These are phyloP conservation scores for Hippocampus barbouri DNA, from an alignment of 2,113 vertebrate species.

Conservation along the genomic window DNA sequence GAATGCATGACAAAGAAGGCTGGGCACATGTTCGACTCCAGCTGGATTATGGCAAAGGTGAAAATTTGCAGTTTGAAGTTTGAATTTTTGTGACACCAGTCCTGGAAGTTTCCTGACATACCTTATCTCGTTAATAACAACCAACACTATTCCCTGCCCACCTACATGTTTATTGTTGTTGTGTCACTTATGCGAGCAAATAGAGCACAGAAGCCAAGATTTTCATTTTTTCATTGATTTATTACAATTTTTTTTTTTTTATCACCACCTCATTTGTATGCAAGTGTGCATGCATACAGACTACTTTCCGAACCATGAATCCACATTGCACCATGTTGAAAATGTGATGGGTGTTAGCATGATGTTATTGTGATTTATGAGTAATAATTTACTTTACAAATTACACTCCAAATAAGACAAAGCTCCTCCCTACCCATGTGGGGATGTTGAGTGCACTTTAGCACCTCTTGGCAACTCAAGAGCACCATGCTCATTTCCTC, in stretches of 20 bases:
- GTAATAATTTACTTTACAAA: slow-evolving; percentile 17
- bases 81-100: no score
- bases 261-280: not conserved
- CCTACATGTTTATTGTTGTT: not conserved
- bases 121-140: not conserved
- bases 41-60: no score
- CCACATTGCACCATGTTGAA: not conserved
- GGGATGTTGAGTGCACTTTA: slow-evolving; percentile 41
- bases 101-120: no score
- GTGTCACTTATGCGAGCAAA: not conserved
- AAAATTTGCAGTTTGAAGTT: no score
- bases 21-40: no score
- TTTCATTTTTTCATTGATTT: no score
- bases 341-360: not conserved
- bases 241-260: not conserved
- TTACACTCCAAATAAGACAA: slow-evolving; percentile 11
- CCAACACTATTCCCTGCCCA: not conserved
- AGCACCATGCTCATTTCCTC: slow-evolving; percentile 10
- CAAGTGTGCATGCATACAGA: not conserved
- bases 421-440: slow-evolving; percentile 7
- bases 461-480: slow-evolving; percentile 27
- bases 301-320: not conserved
- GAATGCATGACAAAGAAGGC: no score
- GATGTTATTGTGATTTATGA: slow-evolving; percentile 11
- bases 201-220: not conserved